Evolutionary conservation across 2,888 invertebrate species (phyloP).

Genomic region (Myopa testacea): DNA sequence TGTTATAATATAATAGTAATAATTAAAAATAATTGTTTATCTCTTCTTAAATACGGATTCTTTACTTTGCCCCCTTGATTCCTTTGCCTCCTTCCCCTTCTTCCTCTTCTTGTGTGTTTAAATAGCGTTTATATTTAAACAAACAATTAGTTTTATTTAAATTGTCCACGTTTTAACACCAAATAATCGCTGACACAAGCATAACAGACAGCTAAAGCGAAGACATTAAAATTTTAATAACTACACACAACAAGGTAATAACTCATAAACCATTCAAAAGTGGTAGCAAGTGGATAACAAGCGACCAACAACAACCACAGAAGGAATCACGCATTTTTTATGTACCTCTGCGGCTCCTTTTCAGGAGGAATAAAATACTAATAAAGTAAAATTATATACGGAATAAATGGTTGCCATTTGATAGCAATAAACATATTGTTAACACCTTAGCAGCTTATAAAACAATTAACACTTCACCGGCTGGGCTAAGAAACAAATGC

Average conservation of each 20-base stretch:
- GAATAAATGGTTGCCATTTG: slow-evolving; percentile 13
- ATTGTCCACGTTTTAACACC: too few species aligned
- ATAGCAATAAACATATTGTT: slow-evolving; percentile 19
- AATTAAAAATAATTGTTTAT: too few species aligned
- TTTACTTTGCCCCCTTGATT: too few species aligned
- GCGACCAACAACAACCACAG: slow-evolving; percentile 1
- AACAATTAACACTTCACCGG: slow-evolving; percentile 59
- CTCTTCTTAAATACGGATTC: too few species aligned
- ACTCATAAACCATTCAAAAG: slow-evolving; percentile 26
- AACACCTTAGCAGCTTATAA: slow-evolving; percentile 58
- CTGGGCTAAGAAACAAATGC: not conserved
- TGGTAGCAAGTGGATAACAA: not conserved
- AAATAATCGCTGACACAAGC: not conserved
- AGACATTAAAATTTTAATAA: slow-evolving; percentile 27
- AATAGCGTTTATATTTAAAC: too few species aligned
- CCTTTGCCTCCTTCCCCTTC: too few species aligned
- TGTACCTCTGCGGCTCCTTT: slow-evolving; percentile 10
- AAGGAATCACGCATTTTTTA: not conserved
- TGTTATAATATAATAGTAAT: too few species aligned
- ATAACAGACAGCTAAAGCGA: not conserved
- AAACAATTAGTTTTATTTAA: too few species aligned
- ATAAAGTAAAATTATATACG: slow-evolving; percentile 22
- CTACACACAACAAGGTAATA: slow-evolving; percentile 17
- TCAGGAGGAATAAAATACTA: slow-evolving; percentile 22
- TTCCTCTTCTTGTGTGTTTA: too few species aligned